Evolutionary conservation across 2,797 vertebrate species (phyloP), one percentile per base, ranked within the genome.

Genomic region (Microctenopoma steveboyesi): DNA sequence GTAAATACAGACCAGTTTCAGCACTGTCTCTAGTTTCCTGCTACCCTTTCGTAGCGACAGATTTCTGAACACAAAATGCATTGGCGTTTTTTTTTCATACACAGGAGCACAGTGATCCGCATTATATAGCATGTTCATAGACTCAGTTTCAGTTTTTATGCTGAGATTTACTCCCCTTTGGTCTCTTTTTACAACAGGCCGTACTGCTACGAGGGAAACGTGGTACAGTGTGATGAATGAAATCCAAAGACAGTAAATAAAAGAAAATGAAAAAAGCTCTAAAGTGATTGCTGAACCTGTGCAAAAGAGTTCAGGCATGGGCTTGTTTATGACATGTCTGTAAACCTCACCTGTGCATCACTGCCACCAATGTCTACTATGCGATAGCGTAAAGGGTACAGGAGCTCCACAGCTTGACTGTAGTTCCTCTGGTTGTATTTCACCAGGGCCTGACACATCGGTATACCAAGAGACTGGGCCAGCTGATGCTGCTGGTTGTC

Each of bases 401-500:
- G 92, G 0, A 98, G 89, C 7, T 97, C 95, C 57, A 98, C 86
- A 0, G 91, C 77, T 0, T 74, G 91, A 68, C 88, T 88, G 5
- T 94, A 96, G 73, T 96, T 95, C 39, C 96, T 95, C 1, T 87
- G 87, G 73, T 96, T 88, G 53, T 95, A 96, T 86, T 95, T 97
- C 37, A 95, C 79, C 81, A 99, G 83, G 35, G 97, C 97, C 88
- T 95, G 92, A 88, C 96, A 96, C 86, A 98, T 91, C 0, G 97
- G 94, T 64, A 97, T 54, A 14, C 96, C 96, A n/a, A 98, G 0
- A 0, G 69, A 27, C 4, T 16, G 67, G 5, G 93, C 95, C 75
- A 96, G 66, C 54, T 88, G 90, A 77, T 95, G 93, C 60, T 98
- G 93, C 1, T 91, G 82, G 69, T 96, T 96, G 67, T 96, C 95